Conservation (phyloP, 2,888 invertebrate species). For the Nasonovia ribisnigri region DNA sequence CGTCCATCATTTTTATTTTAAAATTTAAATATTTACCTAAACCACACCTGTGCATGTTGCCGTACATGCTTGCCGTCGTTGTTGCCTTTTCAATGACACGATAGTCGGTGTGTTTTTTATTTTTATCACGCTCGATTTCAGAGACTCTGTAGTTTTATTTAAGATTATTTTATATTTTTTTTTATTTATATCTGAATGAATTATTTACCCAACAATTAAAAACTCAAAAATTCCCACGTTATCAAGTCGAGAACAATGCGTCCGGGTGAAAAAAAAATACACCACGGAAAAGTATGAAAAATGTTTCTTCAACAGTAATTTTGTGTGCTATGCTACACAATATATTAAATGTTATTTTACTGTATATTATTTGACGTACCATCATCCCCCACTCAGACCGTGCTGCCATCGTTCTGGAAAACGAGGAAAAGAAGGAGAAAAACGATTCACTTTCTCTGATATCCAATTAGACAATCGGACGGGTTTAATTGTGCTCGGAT, state of each 20-base stretch:
- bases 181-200: neutral
- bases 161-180: neutral
- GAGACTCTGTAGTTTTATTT: neutral
- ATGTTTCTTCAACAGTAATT: neutral
- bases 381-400: neutral
- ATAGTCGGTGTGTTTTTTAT: neutral
- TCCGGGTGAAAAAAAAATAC: neutral
- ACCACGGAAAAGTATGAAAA: neutral
- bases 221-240: neutral
- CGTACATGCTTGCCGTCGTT: no score
- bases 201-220: neutral
- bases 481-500: constrained; percentile 49
- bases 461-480: constrained; percentile 47
- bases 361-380: neutral
- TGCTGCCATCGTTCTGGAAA: neutral
- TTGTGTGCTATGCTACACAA: neutral
- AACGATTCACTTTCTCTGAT: constrained; percentile 57
- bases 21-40: constrained; percentile 11
- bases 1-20: neutral
- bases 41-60: neutral
- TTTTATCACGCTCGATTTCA: neutral
- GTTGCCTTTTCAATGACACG: neutral
- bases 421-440: constrained; percentile 38
- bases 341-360: neutral
- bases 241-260: neutral